Evolutionary conservation across 2,113 vertebrate genomes (phyloP), one percentile per base, ranked within the genome.

Genomic region (Murina feae): DNA sequence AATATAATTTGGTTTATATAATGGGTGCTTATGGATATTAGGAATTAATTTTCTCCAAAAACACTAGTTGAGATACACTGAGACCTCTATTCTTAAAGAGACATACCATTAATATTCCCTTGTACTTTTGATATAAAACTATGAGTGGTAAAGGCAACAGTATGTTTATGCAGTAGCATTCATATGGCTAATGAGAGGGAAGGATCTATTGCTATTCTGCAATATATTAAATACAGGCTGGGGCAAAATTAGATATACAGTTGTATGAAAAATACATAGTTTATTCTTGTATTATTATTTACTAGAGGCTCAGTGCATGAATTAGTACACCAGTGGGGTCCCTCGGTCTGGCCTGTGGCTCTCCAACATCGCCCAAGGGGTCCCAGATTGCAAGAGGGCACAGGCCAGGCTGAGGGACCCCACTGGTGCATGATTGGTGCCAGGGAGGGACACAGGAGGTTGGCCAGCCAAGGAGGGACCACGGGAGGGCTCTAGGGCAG

Each of bases 161-260:
- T n/a, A 1, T n/a, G 35, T 4, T 5, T 9, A 9, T n/a, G 18
- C 9, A 66, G 5, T 21, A 32, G 1, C n/a, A 32, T 2, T 6
- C 6, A 18, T 69, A 25, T 44, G 25, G 9, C 37, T 18, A 93
- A 4, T 18, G n/a, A 89, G 18, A 44, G 18, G 4, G 10, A 84
- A n/a, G 8, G n/a, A 35, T 85, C 10, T 20, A 66, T 32, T 53
- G 9, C 1, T 32, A 35, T 55, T 42, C 12, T 65, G 51, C 11
- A 37, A 84, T 79, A 87, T 69, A 32, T 86, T 17, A 93, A 89
- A 25, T 37, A 49, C 44, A 49, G 28, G 16, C 9, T 75, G 72
- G 42, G 16, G 9, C 16, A 32, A 75, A 49, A 32, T 32, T 32
- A 75, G 44, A 44, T 18, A 20, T 75, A 32, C 7, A 18, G 28